Percentiles rank a stretch among this genome's conserved stretches.
phyloP scores from a whole-genome alignment of 2,113 vertebrate species.

The Erpornis zantholeuca region DNA sequence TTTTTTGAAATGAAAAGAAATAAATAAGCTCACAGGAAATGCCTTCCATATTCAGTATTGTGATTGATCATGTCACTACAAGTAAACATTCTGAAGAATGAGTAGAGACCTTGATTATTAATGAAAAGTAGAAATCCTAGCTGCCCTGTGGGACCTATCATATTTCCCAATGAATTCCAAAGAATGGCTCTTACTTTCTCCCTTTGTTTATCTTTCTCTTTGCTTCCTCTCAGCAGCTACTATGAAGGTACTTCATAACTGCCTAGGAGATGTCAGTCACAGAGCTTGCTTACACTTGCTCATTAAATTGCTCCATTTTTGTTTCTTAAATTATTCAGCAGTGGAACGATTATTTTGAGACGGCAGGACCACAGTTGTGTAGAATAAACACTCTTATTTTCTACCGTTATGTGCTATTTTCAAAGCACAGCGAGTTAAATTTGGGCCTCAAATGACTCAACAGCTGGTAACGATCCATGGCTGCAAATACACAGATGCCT shows the following conservation, averaged over 20 bases:
- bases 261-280: not conserved
- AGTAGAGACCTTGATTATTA: not conserved
- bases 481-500: conserved; percentile 25
- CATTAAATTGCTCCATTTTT: conserved; percentile 28
- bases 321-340: conserved; percentile 54
- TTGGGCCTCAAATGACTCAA: conserved; percentile 49
- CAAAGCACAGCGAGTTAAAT: conserved; percentile 53
- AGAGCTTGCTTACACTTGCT: not conserved
- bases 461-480: conserved; percentile 33
- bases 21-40: not conserved
- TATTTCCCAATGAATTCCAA: not conserved
- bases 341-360: conserved; percentile 12
- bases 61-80: not conserved
- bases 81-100: not conserved
- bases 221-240: not conserved
- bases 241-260: not conserved
- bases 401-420: not conserved
- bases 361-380: not conserved
- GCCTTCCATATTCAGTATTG: not conserved
- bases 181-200: not conserved
- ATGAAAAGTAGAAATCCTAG: not conserved
- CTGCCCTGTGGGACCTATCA: not conserved
- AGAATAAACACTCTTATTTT: conserved; percentile 43
- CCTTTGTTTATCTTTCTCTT: not conserved
- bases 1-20: not conserved